These are phyloP conservation scores for Stegodyphus mimosarum DNA, from an alignment of 1,140 invertebrate genomes.

Conservation along the genomic window DNA sequence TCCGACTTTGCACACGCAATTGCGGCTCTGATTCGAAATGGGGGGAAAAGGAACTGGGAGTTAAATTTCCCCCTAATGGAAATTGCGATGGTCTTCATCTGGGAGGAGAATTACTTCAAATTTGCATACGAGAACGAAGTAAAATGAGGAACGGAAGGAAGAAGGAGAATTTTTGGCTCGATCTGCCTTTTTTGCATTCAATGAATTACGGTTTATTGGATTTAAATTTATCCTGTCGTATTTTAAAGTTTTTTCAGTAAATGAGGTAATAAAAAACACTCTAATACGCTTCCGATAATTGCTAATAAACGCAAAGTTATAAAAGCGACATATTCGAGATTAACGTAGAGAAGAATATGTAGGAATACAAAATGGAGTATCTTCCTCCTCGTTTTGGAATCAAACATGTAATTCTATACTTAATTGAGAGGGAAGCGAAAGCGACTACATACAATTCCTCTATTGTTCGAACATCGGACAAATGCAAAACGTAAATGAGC, in stretches of 20 bases:
- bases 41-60: neutral
- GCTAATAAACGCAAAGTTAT: too few species aligned
- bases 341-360: too few species aligned
- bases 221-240: slow-evolving; percentile 18
- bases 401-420: too few species aligned
- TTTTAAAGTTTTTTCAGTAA: neutral
- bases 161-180: neutral
- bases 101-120: neutral
- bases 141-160: slow-evolving; percentile 22
- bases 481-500: too few species aligned
- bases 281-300: too few species aligned
- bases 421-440: too few species aligned
- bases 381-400: too few species aligned
- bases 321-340: too few species aligned
- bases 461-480: too few species aligned
- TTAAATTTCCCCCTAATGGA: slow-evolving; percentile 28
- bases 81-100: slow-evolving; percentile 1
- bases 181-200: slow-evolving; percentile 7
- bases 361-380: too few species aligned
- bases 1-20: slow-evolving; percentile 34
- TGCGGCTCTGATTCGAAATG: neutral
- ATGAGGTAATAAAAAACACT: too few species aligned
- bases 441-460: too few species aligned
- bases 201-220: slow-evolving; percentile 47
- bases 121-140: slow-evolving; percentile 36